Evolutionary conservation across 2,113 vertebrate species (phyloP).

Genomic region (Lampris megalopsis): DNA sequence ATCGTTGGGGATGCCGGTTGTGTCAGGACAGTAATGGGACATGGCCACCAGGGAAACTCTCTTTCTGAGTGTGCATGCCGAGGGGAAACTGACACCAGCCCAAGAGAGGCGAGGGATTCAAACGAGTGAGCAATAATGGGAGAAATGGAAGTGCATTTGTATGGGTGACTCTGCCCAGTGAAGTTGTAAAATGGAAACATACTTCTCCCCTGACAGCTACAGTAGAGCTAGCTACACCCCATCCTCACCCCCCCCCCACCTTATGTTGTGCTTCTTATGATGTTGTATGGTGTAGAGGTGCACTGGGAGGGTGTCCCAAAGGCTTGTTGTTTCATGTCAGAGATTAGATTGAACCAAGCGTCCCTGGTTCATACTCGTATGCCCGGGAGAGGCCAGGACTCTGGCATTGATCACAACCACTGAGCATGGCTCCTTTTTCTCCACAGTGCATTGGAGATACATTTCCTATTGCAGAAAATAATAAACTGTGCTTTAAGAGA

Average conservation of each 20-base stretch:
- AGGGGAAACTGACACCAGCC: conserved; percentile 64
- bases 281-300: conserved; percentile 73
- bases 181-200: conserved; percentile 74
- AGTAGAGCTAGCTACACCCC: conserved; percentile 55
- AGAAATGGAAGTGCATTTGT: conserved; percentile 62
- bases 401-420: conserved; percentile 65
- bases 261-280: conserved; percentile 72
- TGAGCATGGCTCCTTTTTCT: conserved; percentile 51
- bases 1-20: conserved; percentile 32
- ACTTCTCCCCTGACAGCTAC: conserved; percentile 74
- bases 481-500: conserved; percentile 51
- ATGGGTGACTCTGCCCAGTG: conserved; percentile 57
- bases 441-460: conserved; percentile 32
- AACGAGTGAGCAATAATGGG: conserved; percentile 64
- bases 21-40: conserved; percentile 71
- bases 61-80: conserved; percentile 47
- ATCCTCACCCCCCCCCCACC: background rate
- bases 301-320: conserved; percentile 69
- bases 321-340: conserved; percentile 81
- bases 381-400: conserved; percentile 63
- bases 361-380: conserved; percentile 66
- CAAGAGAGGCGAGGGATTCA: conserved; percentile 56
- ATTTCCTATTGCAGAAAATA: conserved; percentile 47
- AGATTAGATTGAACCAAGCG: conserved; percentile 84
- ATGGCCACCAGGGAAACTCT: conserved; percentile 62